phyloP scores from a whole-genome alignment of 64 coral and sea anemone genomes.

The Platygyra sinensis region DNA sequence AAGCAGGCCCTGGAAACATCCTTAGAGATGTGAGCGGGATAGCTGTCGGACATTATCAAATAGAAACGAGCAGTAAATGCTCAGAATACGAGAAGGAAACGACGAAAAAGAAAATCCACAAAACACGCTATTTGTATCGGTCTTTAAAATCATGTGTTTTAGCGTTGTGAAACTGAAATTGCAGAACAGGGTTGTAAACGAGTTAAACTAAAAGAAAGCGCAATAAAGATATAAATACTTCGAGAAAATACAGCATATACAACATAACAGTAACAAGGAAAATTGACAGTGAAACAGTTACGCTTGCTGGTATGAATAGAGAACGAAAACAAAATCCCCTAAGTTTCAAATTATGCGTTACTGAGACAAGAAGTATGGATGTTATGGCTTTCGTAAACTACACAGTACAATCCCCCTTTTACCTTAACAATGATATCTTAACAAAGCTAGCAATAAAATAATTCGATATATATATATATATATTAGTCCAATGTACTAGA shows the following conservation, averaged over 20 bases:
- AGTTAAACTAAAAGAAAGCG: neutral
- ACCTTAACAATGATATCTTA: no score
- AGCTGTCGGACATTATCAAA: no score
- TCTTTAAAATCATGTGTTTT: neutral
- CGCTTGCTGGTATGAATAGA: no score
- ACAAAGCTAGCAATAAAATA: neutral
- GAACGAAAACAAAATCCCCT: no score
- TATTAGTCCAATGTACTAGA: neutral
- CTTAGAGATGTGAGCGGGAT: no score
- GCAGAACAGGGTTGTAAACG: neutral
- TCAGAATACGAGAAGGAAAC: neutral
- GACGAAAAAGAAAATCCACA: neutral
- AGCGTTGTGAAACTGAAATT: neutral
- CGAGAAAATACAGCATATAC: neutral
- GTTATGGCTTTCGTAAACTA: neutral
- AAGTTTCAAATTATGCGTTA: no score
- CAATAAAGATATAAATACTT: neutral
- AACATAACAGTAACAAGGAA: neutral
- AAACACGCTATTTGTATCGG: neutral
- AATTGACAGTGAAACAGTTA: no score
- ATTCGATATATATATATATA: neutral
- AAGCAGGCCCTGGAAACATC: no score
- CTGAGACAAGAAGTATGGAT: neutral
- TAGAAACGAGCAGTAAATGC: neutral
- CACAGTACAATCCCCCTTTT: no score